These are phyloP conservation scores for Andrena dorsata DNA, from an alignment of 2,888 invertebrate species.

Conservation along the genomic window DNA sequence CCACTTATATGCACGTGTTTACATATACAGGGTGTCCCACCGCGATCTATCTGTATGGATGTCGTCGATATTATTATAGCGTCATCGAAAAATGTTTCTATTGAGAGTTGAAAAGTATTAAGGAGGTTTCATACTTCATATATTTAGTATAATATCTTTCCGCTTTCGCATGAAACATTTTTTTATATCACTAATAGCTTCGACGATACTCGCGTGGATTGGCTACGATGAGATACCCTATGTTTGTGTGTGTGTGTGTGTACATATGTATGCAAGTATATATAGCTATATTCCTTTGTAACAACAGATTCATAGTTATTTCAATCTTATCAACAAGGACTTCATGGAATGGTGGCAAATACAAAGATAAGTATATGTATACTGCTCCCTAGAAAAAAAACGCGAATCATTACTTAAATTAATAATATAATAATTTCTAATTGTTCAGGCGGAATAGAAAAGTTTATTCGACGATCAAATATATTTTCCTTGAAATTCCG, in stretches of 20 bases:
- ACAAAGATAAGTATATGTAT: slow-evolving; percentile 33
- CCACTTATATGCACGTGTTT: not conserved
- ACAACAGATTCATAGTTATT: slow-evolving; percentile 44
- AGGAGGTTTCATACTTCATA: not conserved
- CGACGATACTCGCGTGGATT: not conserved
- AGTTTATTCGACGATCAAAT: slow-evolving; percentile 13
- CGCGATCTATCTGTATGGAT: not conserved
- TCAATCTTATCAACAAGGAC: slow-evolving; percentile 22
- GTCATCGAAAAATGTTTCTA: not conserved
- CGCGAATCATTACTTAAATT: slow-evolving; percentile 13
- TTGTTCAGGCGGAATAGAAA: slow-evolving; percentile 6
- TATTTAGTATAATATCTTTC: not conserved
- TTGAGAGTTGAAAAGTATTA: not conserved
- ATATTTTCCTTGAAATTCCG: not conserved
- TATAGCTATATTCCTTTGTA: slow-evolving; percentile 37
- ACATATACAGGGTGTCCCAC: not conserved
- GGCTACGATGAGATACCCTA: not conserved
- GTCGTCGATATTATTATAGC: not conserved
- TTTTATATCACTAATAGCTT: not conserved
- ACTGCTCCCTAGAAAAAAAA: slow-evolving; percentile 10
- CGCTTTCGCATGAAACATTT: not conserved
- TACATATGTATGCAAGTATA: not conserved
- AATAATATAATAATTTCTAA: slow-evolving; percentile 11
- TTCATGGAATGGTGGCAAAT: slow-evolving; percentile 1
- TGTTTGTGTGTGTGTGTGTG: slow-evolving; percentile 6